phyloP scores from a whole-genome alignment of 2,888 invertebrate genomes.

The Caenorhabditis angaria region DNA sequence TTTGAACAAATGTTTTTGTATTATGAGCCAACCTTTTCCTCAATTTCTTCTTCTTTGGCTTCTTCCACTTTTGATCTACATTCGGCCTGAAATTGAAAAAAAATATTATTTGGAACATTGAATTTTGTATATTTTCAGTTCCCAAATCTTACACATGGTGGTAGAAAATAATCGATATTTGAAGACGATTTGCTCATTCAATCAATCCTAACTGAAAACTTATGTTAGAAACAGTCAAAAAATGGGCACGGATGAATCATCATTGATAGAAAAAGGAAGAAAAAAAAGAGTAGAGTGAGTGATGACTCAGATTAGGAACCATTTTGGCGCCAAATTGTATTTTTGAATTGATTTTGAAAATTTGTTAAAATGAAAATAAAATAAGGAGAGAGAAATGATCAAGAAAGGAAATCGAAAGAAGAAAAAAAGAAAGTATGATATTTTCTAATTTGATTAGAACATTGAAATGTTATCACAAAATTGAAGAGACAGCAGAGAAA shows the following conservation, averaged over 20 bases:
- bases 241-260: too few species aligned
- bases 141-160: constrained; percentile 6
- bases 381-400: background rate
- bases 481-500: background rate
- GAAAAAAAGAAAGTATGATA: background rate
- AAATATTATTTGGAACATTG: background rate
- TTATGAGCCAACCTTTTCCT: constrained; percentile 3
- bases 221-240: too few species aligned
- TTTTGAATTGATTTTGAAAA: background rate
- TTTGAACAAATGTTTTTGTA: background rate
- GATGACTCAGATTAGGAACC: too few species aligned
- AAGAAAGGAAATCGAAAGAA: background rate
- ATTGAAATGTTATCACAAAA: constrained; percentile 2
- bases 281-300: background rate
- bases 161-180: background rate
- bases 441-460: constrained; percentile 2
- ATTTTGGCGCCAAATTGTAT: too few species aligned
- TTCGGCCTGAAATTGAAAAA: constrained; percentile 35
- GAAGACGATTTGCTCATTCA: background rate
- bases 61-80: constrained; percentile 19
- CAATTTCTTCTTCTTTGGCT: background rate
- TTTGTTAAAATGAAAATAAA: background rate
- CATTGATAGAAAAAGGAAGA: background rate
- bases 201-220: too few species aligned
- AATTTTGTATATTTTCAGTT: too few species aligned